Evolutionary conservation across 2,888 invertebrate species (phyloP), one percentile per base, ranked within the genome.

Genomic region (Drosophila mimetica): DNA sequence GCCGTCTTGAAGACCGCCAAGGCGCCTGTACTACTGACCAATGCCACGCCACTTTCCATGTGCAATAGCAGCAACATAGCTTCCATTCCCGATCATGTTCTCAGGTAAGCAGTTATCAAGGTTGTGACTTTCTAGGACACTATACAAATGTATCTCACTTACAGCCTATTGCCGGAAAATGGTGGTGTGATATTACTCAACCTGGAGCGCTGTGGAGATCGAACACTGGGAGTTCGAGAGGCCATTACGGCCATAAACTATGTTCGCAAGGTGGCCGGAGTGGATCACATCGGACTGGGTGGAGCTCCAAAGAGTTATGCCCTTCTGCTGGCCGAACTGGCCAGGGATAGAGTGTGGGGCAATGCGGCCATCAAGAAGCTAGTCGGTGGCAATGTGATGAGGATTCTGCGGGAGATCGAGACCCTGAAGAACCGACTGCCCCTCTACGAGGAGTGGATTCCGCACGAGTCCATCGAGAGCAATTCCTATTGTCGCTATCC

Each of bases 51-150:
- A 13, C 93, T 93, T 61, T 92, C 93, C 0, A 89, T 94, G 25
- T 95, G 95, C 88, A 94, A 94, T 64, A 89, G 96, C 75, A 95
- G 95, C 76, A 94, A 97, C 85, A 97, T 97, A 91, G 91, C 91
- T 18, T 86, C 91, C 11, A 97, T 98, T 80, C 97, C 97, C 50
- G 97, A 98, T 91, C 96, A 97, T 89, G 94, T 96, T 65, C 93
- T 96, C 76, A 90, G 92, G 92, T 91, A 66, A 48, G 71, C 42
- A 1, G 8, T 22, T 11, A 14, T 7, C 1, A 1, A 2, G 8
- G 9, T 30, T 4, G 13, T 22, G 2, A 14, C 9, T 9, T 2
- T 22, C 2, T 0, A 14, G 9, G 6, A 11, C 14, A 14, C 14
- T 7, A 1, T 4, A 8, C 13, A 25, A 4, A 11, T 5, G 9